Evolutionary conservation across 2,113 vertebrate genomes (phyloP), one percentile per base, ranked within the genome.

Genomic region (Craseonycteris thonglongyai): DNA sequence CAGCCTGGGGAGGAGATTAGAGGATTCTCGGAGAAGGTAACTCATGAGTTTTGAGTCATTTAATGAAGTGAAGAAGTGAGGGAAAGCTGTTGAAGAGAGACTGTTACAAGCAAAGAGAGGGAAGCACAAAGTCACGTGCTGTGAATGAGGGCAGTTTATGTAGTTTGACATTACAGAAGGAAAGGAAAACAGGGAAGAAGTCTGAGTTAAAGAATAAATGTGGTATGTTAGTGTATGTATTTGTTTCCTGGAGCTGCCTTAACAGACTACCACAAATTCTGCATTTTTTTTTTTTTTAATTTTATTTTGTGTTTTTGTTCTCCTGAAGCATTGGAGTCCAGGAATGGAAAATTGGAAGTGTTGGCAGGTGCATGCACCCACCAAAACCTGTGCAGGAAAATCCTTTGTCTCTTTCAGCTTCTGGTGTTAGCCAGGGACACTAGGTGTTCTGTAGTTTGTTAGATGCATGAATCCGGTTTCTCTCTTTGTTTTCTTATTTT

Each of bases 401-500:
- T 47, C 33, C 45, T 93, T 47, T 61, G 40, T 26, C 15, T 47
- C 58, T 40, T 59, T 7, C 26, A 45, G n/a, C 63, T 54, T 47
- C 49, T 18, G 45, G 19, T 26, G 42, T 63, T 61, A 68, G 10
- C 54, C 8, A 75, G 16, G 8, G 16, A 2, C 28, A 22, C 6
- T 28, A 49, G 6, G 7, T 28, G 22, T 24, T 69, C 45, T 11
- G 33, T 61, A 4, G 35, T 45, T 38, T 38, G 6, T 49, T 40
- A 51, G 42, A 61, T 30, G 15, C 3, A 1, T 63, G 1, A 2
- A 4, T 51, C 11, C 3, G 18, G 0, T 33, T 24, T 28, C 9
- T 19, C 11, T 58, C 26, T 71, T 45, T 68, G 24, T 85, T 47
- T 76, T 28, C 63, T 83, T 7, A 11, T 28, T 56, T n/a, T n/a